Conservation (phyloP, 2,888 invertebrate genomes). For the Macrophya annulata region DNA sequence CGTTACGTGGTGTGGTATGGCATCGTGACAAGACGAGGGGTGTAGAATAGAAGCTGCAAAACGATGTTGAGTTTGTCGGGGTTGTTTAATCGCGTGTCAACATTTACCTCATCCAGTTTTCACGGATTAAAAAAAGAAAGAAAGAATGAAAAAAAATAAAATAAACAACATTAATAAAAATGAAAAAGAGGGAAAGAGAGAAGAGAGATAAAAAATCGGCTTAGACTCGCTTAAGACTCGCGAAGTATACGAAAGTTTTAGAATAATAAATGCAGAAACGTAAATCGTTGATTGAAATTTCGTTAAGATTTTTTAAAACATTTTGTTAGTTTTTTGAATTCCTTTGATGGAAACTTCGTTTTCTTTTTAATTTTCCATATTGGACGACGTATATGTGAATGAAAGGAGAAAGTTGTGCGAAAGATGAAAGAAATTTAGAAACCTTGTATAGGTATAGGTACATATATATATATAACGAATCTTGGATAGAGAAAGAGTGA, state of each 20-base stretch:
- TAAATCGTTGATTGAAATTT: no score
- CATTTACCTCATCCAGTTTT: neutral
- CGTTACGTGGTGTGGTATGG: no score
- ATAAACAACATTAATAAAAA: no score
- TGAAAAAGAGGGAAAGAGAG: neutral
- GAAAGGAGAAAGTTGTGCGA: neutral
- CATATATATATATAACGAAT: neutral
- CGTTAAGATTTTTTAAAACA: no score
- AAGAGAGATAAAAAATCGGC: neutral
- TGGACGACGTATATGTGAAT: neutral
- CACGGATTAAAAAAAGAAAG: neutral
- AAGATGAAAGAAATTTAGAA: neutral
- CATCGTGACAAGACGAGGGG: slow-evolving; percentile 14
- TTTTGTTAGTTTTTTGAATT: no score
- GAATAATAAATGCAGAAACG: neutral
- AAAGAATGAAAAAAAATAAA: no score
- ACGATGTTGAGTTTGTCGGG: neutral
- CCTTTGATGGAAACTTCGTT: neutral
- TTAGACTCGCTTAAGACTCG: neutral
- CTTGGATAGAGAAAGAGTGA: neutral
- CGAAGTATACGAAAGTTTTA: neutral
- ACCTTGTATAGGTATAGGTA: no score
- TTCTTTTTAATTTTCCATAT: neutral
- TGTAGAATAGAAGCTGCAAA: neutral
- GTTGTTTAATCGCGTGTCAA: slow-evolving; percentile 43